Evolutionary conservation across 2,888 invertebrate genomes (phyloP).

Genomic region (Brachynemurus nebulosus): DNA sequence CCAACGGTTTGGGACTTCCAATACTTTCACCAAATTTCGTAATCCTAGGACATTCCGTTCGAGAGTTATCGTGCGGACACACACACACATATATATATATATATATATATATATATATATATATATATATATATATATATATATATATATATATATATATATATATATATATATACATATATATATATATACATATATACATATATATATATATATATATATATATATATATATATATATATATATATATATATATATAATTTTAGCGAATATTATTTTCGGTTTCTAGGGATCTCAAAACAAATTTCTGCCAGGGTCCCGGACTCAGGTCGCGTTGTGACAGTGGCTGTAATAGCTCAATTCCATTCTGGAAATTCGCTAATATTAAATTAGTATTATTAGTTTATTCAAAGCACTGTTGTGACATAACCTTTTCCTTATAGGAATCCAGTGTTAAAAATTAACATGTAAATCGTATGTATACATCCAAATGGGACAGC

Average conservation of each 20-base stretch:
- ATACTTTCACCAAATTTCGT: too few species aligned
- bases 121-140: background rate
- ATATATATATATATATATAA: conserved; percentile 1
- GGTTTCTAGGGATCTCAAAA: background rate
- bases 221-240: conserved; percentile 2
- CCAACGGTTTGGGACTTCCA: too few species aligned
- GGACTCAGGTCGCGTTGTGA: too few species aligned
- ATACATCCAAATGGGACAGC: too few species aligned
- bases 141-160: conserved; percentile 11
- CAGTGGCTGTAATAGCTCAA: too few species aligned
- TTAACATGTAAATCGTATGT: too few species aligned
- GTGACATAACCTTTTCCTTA: too few species aligned
- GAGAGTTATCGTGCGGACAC: background rate
- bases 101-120: background rate
- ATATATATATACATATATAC: conserved; percentile 14
- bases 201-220: conserved; percentile 8
- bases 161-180: conserved; percentile 12
- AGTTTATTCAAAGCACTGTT: too few species aligned
- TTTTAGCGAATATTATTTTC: background rate
- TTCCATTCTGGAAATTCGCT: too few species aligned
- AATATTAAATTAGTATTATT: too few species aligned
- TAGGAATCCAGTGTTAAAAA: too few species aligned
- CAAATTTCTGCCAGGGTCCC: background rate
- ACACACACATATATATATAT: background rate
- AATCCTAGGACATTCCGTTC: too few species aligned